These are phyloP conservation scores for roundworm (Caenorhabditis elegans) DNA, from an alignment of 1,140 invertebrate species.

Conservation along the genomic window DNA sequence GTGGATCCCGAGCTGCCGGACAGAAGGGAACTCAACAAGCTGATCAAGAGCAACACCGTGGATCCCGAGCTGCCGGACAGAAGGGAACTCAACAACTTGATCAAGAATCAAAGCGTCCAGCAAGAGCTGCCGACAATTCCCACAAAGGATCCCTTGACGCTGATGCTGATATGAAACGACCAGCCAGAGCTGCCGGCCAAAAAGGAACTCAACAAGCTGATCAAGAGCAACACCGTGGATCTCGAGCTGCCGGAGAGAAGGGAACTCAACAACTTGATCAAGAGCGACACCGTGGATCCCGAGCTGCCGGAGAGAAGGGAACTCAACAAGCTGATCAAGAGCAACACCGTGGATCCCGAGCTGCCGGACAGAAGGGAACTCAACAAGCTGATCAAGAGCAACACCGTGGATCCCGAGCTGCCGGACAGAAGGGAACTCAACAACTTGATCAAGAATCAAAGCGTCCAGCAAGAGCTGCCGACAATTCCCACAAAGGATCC, in stretches of 20 bases:
- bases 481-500: not conserved
- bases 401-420: not conserved
- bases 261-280: too few relatives aligned
- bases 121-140: too few relatives aligned
- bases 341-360: not conserved
- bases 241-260: too few relatives aligned
- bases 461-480: not conserved
- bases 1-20: too few relatives aligned
- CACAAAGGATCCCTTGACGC: too few relatives aligned
- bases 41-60: not conserved
- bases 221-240: too few relatives aligned
- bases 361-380: not conserved
- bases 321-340: not conserved
- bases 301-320: not conserved
- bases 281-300: too few relatives aligned
- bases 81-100: not conserved
- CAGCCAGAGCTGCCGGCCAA: too few relatives aligned
- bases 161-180: too few relatives aligned
- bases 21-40: not conserved
- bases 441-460: not conserved
- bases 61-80: not conserved
- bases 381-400: not conserved
- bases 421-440: too few relatives aligned
- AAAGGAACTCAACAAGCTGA: too few relatives aligned
- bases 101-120: not conserved